Base-by-base conservation (phyloP, 2,113 vertebrate genomes). In the Sander lucioperca region DNA sequence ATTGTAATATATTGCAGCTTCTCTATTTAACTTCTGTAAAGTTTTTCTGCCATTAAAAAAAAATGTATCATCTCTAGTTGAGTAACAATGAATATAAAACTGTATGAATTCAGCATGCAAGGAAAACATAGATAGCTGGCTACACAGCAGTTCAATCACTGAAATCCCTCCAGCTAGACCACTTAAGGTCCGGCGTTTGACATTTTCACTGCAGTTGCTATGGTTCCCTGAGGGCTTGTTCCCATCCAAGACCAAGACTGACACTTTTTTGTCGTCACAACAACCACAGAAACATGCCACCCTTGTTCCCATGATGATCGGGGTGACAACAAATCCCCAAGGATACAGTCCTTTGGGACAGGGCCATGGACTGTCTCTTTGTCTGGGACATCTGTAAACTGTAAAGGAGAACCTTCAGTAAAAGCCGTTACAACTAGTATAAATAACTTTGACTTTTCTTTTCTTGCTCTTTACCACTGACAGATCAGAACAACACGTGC, bases 141-240 rank as follows among this genome's bases (percentile, higher is more conserved):
- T 39, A n/a, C 12, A 30, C 33, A 81, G 51, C 48, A 62, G 68
- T 61, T 77, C 74, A 79, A 62, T 80, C 61, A 61, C 48, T 82
- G 23, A 80, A 76, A 80, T 83, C 58, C 70, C 79, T 74, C 43
- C 3, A 50, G 57, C 74, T 74, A 27, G 54, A 72, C 30, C 74
- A 68, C 79, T 86, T 66, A 74, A 78, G 77, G 57, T 81, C 74
- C 80, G 78, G 39, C 45, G 7, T 90, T 89, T 94, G 92, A 92
- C 91, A 91, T 93, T 94, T 92, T 86, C 83, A 74, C 81, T 90
- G 74, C 83, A 56, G 93, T 93, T 94, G 85, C 91, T 80, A 92
- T 93, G 90, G 93, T 85, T 87, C 88, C 81, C 86, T 15, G 36
- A 85, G 82, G 82, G 77, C 82, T 82, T 90, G 63, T 77, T 92